Percentiles rank a stretch among this genome's conserved stretches.
Conservation (phyloP, 2,113 vertebrate species). For the Sceloporus undulatus region DNA sequence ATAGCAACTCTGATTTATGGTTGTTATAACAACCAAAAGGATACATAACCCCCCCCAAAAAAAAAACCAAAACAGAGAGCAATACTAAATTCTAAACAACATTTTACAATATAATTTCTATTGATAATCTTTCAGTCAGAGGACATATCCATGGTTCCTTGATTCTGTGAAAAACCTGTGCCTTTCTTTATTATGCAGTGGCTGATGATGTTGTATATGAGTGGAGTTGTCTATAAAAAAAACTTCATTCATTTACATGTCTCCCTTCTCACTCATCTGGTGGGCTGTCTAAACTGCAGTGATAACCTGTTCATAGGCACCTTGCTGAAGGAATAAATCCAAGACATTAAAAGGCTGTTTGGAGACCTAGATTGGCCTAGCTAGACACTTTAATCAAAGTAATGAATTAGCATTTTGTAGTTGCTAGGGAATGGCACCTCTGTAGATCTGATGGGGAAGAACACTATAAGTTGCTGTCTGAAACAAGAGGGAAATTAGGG, state of each 20-base stretch:
- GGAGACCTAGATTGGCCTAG: conserved; percentile 61
- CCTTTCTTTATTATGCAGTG: background rate
- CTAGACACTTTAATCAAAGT: conserved; percentile 76
- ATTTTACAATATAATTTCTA: fast-evolving
- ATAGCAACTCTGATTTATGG: background rate
- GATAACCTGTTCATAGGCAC: conserved; percentile 50
- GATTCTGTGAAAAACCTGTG: background rate
- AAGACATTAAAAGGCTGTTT: conserved; percentile 65
- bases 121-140: background rate
- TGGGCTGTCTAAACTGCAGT: conserved; percentile 31
- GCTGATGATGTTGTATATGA: conserved; percentile 11
- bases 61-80: background rate
- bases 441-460: conserved; percentile 60
- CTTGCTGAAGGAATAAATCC: conserved; percentile 74
- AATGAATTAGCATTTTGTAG: conserved; percentile 79
- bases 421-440: conserved; percentile 76
- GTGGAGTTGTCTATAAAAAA: background rate
- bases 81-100: conserved; percentile 2
- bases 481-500: conserved; percentile 65
- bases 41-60: background rate
- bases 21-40: background rate
- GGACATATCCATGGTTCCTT: background rate
- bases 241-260: conserved; percentile 21
- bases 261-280: background rate
- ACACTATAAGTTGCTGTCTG: conserved; percentile 64